Conservation (phyloP, 1,140 invertebrate species). For the Brachionus paranguensis region DNA sequence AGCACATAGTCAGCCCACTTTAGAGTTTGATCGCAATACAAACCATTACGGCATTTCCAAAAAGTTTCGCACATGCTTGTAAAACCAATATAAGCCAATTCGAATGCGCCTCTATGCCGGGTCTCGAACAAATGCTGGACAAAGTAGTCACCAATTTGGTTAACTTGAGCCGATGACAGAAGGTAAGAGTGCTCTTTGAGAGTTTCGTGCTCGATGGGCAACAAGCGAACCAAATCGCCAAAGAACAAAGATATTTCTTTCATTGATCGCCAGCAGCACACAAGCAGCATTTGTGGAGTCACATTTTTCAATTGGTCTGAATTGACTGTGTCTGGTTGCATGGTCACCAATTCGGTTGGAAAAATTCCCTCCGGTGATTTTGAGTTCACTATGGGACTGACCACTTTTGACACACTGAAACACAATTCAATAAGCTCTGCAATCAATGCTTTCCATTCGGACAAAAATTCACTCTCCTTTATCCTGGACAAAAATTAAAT, state of each 20-base stretch:
- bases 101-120: slow-evolving; percentile 88
- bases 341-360: slow-evolving; percentile 16
- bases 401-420: background rate
- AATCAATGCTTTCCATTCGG: slow-evolving; percentile 1
- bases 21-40: background rate
- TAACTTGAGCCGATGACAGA: slow-evolving; percentile 44
- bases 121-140: slow-evolving; percentile 62
- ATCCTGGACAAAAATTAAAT: background rate
- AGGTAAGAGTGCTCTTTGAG: slow-evolving; percentile 34
- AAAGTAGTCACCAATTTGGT: slow-evolving; percentile 49
- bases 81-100: slow-evolving; percentile 86
- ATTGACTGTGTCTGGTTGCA: background rate
- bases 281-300: slow-evolving; percentile 59
- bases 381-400: slow-evolving; percentile 36
- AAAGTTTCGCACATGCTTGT: slow-evolving; percentile 65
- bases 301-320: background rate
- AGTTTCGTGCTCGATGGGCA: slow-evolving; percentile 38
- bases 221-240: slow-evolving; percentile 53
- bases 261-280: slow-evolving; percentile 80
- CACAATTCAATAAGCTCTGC: slow-evolving; percentile 19
- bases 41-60: slow-evolving; percentile 55
- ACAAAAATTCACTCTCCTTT: background rate
- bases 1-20: slow-evolving; percentile 34
- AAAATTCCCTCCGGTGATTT: slow-evolving; percentile 38
- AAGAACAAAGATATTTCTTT: slow-evolving; percentile 66